Evolutionary conservation across 2,888 invertebrate species (phyloP).

Genomic region (Choreutis nemorana): DNA sequence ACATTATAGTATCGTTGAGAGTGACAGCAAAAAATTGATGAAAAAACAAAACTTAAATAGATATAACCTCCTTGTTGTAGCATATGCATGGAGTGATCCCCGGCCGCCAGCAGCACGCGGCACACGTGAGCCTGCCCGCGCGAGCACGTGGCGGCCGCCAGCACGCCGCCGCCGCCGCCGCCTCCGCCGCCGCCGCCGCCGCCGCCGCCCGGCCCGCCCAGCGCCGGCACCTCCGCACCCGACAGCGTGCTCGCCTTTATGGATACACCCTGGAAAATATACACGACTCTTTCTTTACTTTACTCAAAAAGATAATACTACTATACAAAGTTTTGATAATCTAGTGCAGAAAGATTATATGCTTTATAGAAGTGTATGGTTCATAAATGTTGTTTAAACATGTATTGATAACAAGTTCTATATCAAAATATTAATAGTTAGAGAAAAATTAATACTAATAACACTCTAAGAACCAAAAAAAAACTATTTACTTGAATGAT

Average conservation of each 20-base stretch:
- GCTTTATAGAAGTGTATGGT: neutral
- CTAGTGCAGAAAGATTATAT: neutral
- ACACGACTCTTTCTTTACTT: neutral
- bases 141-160: constrained; percentile 49
- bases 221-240: constrained; percentile 41
- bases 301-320: neutral
- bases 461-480: too few relatives aligned
- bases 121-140: constrained; percentile 61
- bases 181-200: constrained; percentile 38
- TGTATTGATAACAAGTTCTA: too few relatives aligned
- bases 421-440: too few relatives aligned
- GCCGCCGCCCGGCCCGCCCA: constrained; percentile 29
- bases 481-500: too few relatives aligned
- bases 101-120: constrained; percentile 69
- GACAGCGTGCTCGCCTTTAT: constrained; percentile 40
- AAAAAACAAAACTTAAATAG: too few relatives aligned
- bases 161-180: constrained; percentile 43
- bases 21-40: too few relatives aligned
- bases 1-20: too few relatives aligned
- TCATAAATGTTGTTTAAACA: too few relatives aligned
- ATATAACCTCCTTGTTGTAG: constrained; percentile 70
- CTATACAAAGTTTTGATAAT: neutral
- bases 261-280: constrained; percentile 39
- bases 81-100: constrained; percentile 72
- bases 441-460: too few relatives aligned